Evolutionary conservation across 2,888 invertebrate species (phyloP).

Genomic region (Lycaena phlaeas): DNA sequence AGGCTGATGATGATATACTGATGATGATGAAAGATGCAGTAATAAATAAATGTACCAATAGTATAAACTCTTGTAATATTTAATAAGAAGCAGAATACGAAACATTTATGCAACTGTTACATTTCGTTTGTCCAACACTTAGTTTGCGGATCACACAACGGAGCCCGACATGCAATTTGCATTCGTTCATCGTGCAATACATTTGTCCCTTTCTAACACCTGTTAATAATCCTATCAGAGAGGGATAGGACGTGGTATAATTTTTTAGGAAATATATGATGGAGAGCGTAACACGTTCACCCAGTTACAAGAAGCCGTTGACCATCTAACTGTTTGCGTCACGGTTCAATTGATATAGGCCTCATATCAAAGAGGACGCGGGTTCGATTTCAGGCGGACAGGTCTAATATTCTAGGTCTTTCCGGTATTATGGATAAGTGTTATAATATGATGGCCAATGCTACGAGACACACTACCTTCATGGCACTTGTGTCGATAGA

Average conservation of each 20-base stretch:
- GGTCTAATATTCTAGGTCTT: too few relatives aligned
- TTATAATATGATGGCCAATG: too few relatives aligned
- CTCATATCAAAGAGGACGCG: background rate
- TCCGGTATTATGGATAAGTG: too few relatives aligned
- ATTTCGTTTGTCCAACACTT: background rate
- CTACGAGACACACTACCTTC: too few relatives aligned
- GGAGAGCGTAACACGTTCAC: slow-evolving; percentile 27
- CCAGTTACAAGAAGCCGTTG: slow-evolving; percentile 21
- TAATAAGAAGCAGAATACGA: background rate
- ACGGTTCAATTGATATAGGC: slow-evolving; percentile 2
- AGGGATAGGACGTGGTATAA: slow-evolving; percentile 9
- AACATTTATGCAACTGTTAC: background rate
- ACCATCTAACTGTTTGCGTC: slow-evolving; percentile 5
- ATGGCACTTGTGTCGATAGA: too few relatives aligned
- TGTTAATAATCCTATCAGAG: slow-evolving; percentile 5
- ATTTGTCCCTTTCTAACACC: slow-evolving; percentile 10
- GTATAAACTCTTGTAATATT: background rate
- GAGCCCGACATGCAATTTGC: slow-evolving; percentile 7
- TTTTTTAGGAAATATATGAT: slow-evolving; percentile 19
- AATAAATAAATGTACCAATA: background rate
- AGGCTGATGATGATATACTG: too few relatives aligned
- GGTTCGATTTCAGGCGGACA: too few relatives aligned
- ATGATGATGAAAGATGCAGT: too few relatives aligned
- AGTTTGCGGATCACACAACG: slow-evolving; percentile 2
- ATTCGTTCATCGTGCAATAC: background rate